Evolutionary conservation across 2,113 vertebrate genomes (phyloP).

Genomic region (Zingel zingel): DNA sequence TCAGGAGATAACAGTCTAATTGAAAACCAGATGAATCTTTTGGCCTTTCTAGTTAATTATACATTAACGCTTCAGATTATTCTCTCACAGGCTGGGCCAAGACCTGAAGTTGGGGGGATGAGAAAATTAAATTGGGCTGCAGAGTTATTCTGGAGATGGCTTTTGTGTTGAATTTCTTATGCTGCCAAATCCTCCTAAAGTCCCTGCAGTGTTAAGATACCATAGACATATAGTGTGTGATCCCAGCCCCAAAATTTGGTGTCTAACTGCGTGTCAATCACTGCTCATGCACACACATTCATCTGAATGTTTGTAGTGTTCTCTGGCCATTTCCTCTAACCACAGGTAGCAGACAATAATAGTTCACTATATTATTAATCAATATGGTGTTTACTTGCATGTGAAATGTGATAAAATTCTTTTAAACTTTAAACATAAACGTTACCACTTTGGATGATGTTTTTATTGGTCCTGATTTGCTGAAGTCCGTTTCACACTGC

Average conservation of each 20-base stretch:
- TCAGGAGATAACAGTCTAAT: conserved; percentile 66
- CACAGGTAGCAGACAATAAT: too few relatives aligned
- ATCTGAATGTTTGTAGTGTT: too few relatives aligned
- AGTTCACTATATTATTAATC: too few relatives aligned
- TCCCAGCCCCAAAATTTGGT: neutral
- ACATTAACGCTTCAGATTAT: conserved; percentile 57
- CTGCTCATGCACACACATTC: too few relatives aligned
- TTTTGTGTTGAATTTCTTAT: conserved; percentile 34
- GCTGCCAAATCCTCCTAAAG: conserved; percentile 21
- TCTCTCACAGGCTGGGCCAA: conserved; percentile 27
- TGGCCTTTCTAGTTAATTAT: conserved; percentile 75
- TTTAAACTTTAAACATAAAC: too few relatives aligned
- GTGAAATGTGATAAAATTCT: too few relatives aligned
- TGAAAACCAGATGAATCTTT: conserved; percentile 66
- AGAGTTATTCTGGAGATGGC: conserved; percentile 14
- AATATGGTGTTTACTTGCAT: too few relatives aligned
- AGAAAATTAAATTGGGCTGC: conserved; percentile 45
- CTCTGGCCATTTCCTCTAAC: too few relatives aligned
- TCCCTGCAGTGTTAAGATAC: neutral
- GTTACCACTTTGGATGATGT: too few relatives aligned
- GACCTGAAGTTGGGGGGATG: conserved; percentile 15
- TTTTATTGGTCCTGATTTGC: too few relatives aligned
- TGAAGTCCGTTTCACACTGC: too few relatives aligned
- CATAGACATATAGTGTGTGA: conserved; percentile 4
- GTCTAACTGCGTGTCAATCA: too few relatives aligned